These are phyloP conservation scores for Pasiphila rectangulata DNA, from an alignment of 2,888 invertebrate species.

Conservation along the genomic window DNA sequence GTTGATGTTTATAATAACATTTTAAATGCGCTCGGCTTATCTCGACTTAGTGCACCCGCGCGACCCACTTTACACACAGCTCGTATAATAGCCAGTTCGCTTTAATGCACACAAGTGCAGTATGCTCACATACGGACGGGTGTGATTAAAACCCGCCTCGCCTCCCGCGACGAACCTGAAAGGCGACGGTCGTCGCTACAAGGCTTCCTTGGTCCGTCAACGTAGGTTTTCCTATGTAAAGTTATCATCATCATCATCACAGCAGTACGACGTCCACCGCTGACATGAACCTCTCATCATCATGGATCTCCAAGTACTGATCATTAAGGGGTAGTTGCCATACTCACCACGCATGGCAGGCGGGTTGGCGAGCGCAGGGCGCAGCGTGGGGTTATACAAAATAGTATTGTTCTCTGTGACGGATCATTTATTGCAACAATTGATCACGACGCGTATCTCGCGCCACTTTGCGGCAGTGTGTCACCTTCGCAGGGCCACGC, in stretches of 20 bases:
- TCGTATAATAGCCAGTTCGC: constrained; percentile 33
- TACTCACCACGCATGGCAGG: too few species aligned
- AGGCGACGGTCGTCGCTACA: constrained; percentile 5
- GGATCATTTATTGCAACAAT: constrained; percentile 24
- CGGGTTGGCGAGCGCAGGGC: too few species aligned
- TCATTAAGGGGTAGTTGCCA: too few species aligned
- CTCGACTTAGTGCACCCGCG: constrained; percentile 47
- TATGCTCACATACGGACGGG: constrained; percentile 49
- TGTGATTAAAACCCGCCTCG: constrained; percentile 49
- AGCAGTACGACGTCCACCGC: too few species aligned
- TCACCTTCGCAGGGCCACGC: constrained; percentile 45
- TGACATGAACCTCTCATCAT: too few species aligned
- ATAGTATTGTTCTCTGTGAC: constrained; percentile 21
- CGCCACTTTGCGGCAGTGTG: constrained; percentile 32
- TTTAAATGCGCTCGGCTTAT: constrained; percentile 44
- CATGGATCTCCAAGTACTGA: too few species aligned
- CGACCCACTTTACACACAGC: constrained; percentile 55
- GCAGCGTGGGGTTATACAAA: constrained; percentile 23
- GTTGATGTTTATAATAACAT: constrained; percentile 25
- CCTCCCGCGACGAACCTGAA: constrained; percentile 34
- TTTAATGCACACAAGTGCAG: constrained; percentile 36
- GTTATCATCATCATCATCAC: too few species aligned
- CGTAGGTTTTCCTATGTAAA: neutral
- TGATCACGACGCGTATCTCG: constrained; percentile 24
- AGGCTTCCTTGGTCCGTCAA: constrained; percentile 18